These are phyloP conservation scores for Nebria brevicollis DNA, from an alignment of 2,888 invertebrate species.

Conservation along the genomic window DNA sequence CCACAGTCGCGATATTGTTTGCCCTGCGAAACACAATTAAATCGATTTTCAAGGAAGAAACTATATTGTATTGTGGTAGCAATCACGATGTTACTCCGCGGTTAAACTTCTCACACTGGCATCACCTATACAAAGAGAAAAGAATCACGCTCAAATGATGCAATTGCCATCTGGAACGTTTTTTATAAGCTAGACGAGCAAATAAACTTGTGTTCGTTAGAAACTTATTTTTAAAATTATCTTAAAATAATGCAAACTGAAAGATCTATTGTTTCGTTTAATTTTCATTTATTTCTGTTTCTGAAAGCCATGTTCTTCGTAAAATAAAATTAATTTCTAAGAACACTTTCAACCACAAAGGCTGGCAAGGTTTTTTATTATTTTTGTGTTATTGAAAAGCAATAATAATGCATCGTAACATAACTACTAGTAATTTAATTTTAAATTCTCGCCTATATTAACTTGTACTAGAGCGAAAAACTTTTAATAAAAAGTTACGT, in stretches of 20 bases:
- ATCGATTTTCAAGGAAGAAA: constrained; percentile 16
- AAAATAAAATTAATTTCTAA: neutral
- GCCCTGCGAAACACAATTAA: constrained; percentile 24
- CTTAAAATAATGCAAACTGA: too few species aligned
- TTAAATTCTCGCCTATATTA: neutral
- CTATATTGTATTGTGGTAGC: neutral
- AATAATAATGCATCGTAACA: neutral
- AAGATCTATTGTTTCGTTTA: too few species aligned
- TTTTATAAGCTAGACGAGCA: too few species aligned
- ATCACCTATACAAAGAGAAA: neutral
- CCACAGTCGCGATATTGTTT: constrained; percentile 12
- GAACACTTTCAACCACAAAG: neutral
- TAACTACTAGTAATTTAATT: neutral
- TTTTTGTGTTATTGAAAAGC: neutral
- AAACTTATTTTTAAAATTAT: too few species aligned
- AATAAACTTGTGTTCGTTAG: too few species aligned
- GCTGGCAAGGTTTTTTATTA: neutral
- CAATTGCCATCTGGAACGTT: neutral
- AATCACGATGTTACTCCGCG: neutral
- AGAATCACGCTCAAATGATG: neutral
- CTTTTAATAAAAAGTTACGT: neutral
- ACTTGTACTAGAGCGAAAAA: neutral
- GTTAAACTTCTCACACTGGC: neutral
- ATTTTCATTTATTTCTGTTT: too few species aligned
- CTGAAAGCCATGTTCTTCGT: too few species aligned